Evolutionary conservation across 2,888 invertebrate species (phyloP).

Genomic region (Eueremaeus valkanovi): DNA sequence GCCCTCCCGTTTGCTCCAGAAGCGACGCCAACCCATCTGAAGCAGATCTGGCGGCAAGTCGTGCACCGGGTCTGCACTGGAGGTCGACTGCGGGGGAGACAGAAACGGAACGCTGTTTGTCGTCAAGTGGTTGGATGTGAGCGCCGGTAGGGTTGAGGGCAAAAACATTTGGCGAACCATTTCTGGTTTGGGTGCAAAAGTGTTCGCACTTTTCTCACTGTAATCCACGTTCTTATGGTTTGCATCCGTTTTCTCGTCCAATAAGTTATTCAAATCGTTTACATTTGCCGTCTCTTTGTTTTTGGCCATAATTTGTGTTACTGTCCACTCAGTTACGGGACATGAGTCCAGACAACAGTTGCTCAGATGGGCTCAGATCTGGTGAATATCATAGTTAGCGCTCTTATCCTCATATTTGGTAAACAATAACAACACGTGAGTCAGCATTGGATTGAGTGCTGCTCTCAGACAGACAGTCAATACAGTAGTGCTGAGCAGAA

Average conservation of each 20-base stretch:
- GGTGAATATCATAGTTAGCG: not conserved
- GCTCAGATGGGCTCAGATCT: not conserved
- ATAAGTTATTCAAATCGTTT: not conserved
- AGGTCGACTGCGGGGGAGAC: constrained; percentile 45
- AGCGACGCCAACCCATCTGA: constrained; percentile 91
- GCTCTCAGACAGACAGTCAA: too few relatives aligned
- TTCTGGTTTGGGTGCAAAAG: not conserved
- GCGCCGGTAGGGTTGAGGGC: not conserved
- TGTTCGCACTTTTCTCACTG: not conserved
- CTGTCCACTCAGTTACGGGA: not conserved
- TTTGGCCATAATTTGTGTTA: not conserved
- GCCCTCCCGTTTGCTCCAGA: constrained; percentile 93
- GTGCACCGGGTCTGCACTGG: constrained; percentile 49
- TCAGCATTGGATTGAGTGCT: not conserved
- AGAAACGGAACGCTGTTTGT: constrained; percentile 39
- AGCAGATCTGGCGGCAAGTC: constrained; percentile 65
- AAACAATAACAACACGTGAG: constrained; percentile 20
- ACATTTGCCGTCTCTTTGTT: not conserved
- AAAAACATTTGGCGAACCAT: constrained; percentile 10
- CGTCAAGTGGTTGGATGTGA: constrained; percentile 13
- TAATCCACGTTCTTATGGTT: not conserved
- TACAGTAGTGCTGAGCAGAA: too few relatives aligned
- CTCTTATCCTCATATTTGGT: constrained; percentile 15
- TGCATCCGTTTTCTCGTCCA: not conserved
- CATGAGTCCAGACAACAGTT: not conserved